phyloP scores from a whole-genome alignment of 2,888 invertebrate genomes.

The Drosophila cognata region DNA sequence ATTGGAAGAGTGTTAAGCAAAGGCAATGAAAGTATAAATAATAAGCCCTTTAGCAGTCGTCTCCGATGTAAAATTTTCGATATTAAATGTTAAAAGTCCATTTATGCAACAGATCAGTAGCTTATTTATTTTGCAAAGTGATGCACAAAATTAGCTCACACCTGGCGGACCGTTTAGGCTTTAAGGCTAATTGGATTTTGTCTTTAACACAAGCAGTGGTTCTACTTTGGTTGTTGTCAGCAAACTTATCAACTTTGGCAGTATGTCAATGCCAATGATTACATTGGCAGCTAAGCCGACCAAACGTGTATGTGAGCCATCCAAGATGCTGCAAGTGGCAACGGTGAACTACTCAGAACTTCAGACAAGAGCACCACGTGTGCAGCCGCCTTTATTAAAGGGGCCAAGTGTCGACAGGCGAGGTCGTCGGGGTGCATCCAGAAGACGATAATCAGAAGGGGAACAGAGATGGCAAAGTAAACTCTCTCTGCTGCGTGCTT shows the following conservation, averaged over 20 bases:
- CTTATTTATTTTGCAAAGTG: not conserved
- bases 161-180: not conserved
- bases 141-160: not conserved
- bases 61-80: not conserved
- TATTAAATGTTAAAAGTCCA: not conserved
- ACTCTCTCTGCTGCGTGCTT: conserved; percentile 31
- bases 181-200: conserved; percentile 20
- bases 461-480: conserved; percentile 17
- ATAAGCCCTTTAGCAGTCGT: not conserved
- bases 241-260: conserved; percentile 44
- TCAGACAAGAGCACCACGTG: conserved; percentile 42
- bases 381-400: conserved; percentile 13
- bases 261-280: conserved; percentile 55
- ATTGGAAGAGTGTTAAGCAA: not conserved
- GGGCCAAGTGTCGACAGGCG: conserved; percentile 27
- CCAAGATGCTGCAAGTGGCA: conserved; percentile 9
- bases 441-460: conserved; percentile 3
- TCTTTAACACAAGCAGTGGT: not conserved
- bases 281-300: conserved; percentile 18
- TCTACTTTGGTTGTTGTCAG: conserved; percentile 4
- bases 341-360: conserved; percentile 22
- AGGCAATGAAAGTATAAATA: not conserved
- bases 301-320: conserved; percentile 2
- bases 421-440: conserved; percentile 4
- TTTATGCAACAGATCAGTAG: not conserved